Base-by-base conservation (phyloP, 1,140 invertebrate species). In the Lanistes nyassanus region DNA sequence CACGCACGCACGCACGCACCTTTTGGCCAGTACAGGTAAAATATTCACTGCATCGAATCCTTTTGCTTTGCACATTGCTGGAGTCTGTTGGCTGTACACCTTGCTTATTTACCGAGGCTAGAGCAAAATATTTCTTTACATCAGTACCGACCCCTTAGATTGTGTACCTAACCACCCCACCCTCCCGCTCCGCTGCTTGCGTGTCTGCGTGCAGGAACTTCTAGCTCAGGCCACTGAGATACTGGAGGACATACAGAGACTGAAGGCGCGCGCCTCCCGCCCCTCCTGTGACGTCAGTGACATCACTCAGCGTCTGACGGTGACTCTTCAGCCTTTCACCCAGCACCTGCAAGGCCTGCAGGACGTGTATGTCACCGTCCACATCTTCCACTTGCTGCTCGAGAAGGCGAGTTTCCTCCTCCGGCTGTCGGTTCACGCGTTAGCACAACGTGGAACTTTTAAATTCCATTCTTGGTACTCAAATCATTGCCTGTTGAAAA, bases 341-440 rank as follows among this genome's bases (percentile, higher is more conserved):
- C 47, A 71, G 31, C 29, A 62, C 16, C 68, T 78, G 56, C 67
- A 78, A 26, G 51, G 31, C 70, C n/a, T 78, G 23, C 77, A 78
- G 51, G 65, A 75, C 47, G 60, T 56, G 16, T 78, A 78, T 55
- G 74, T 78, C 21, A 26, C 66, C 26, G 66, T 78, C 23, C 77
- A 78, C 67, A 74, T 78, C 68, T 78, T 78, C 39, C 74, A 78
- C 47, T 64, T 79, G 9, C 71, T 81, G n/a, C 76, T 79, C 66
- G 69, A 76, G 29, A 81, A 81, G 76, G 80, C 79, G 19, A 11
- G 56, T 31, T 42, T 36, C 34, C 29, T 13, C 42, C 42, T 47
- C 19, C 19, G 42, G 9, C 42, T 16, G 1, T 0, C 2, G 42
- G 42, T 16, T 9, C 42, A 47, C 9, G 2, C 19, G 42, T n/a